Evolutionary conservation across 2,888 invertebrate species (phyloP).

Genomic region (Eurytoma californica): DNA sequence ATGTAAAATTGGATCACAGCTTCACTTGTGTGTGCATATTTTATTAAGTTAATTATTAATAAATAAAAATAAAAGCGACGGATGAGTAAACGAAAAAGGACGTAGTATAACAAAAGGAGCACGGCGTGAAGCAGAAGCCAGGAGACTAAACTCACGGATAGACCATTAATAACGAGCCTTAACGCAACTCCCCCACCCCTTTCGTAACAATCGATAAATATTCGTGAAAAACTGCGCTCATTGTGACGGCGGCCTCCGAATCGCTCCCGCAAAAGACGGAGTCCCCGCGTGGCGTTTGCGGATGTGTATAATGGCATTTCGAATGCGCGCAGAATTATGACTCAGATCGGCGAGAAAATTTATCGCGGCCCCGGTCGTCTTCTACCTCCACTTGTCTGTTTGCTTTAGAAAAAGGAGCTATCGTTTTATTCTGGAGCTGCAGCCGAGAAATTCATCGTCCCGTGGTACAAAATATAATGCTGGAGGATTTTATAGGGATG

Average conservation of each 20-base stretch:
- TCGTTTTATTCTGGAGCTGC: neutral
- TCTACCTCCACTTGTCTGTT: neutral
- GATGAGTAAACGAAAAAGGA: neutral
- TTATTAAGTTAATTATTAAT: too few relatives aligned
- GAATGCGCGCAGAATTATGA: neutral
- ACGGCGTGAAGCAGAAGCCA: neutral
- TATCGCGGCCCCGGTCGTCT: neutral
- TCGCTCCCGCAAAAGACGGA: too few relatives aligned
- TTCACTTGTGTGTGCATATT: too few relatives aligned
- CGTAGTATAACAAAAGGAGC: neutral
- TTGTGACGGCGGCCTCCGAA: neutral
- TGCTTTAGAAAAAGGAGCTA: neutral
- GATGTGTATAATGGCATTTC: neutral
- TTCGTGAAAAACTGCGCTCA: conserved; percentile 37
- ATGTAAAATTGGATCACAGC: too few relatives aligned
- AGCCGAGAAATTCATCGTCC: too few relatives aligned
- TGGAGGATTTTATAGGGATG: too few relatives aligned
- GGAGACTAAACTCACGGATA: neutral
- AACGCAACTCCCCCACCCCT: conserved; percentile 19
- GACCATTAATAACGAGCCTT: conserved; percentile 42
- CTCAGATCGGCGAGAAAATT: conserved; percentile 15
- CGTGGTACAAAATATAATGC: too few relatives aligned
- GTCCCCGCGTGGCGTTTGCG: neutral
- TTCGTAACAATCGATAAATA: conserved; percentile 40
- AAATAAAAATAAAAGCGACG: neutral